Percentiles rank a stretch among this genome's conserved stretches.
These are phyloP conservation scores for Sycobia sp. DNA, from an alignment of 1,140 invertebrate genomes.

Conservation along the genomic window DNA sequence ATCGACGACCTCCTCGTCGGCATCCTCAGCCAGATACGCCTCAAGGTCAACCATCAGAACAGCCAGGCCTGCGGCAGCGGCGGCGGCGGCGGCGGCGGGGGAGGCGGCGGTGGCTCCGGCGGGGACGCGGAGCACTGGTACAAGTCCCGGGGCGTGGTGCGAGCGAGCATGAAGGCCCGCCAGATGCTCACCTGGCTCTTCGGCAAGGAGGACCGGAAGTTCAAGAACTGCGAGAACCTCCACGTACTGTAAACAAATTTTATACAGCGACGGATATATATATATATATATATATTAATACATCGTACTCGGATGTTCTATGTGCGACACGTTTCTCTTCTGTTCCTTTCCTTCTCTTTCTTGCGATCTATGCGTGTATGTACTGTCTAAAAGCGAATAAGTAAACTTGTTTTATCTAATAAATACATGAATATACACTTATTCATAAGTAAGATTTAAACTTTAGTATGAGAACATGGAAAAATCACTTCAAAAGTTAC, in stretches of 20 bases:
- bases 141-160: constrained; percentile 78
- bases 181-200: constrained; percentile 90
- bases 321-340: background rate
- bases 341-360: background rate
- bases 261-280: too few species aligned
- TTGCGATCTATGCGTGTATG: background rate
- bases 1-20: constrained; percentile 86
- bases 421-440: too few species aligned
- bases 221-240: constrained; percentile 89
- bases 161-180: constrained; percentile 85
- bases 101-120: constrained; percentile 60
- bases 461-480: too few species aligned
- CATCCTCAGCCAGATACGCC: constrained; percentile 78
- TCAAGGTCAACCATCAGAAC: constrained; percentile 75
- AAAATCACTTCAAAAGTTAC: too few species aligned
- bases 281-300: too few species aligned
- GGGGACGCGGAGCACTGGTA: constrained; percentile 70
- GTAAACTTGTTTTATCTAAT: too few species aligned
- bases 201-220: constrained; percentile 87
- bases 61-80: too few species aligned
- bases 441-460: too few species aligned
- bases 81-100: constrained; percentile 54
- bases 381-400: background rate
- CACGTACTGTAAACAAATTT: constrained; percentile 73
- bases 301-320: background rate